Evolutionary conservation across 1,140 invertebrate genomes (phyloP).

Genomic region (Orussus abietinus): DNA sequence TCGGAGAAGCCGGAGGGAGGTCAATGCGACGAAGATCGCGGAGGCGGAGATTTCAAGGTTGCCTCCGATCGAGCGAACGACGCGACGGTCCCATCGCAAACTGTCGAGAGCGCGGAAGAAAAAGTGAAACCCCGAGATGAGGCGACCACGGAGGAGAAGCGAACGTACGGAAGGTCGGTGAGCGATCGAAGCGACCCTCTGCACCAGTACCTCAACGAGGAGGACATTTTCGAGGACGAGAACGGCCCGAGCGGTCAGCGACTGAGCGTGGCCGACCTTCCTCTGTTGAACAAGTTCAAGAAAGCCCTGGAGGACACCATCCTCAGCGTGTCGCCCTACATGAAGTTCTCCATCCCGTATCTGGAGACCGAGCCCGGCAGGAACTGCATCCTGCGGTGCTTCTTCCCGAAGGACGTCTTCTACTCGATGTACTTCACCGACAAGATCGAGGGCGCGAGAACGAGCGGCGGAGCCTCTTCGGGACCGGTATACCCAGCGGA

Average conservation of each 20-base stretch:
- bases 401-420: slow-evolving; percentile 78
- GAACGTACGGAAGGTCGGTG: slow-evolving; percentile 56
- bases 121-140: slow-evolving; percentile 33
- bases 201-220: slow-evolving; percentile 61
- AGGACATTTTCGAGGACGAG: slow-evolving; percentile 61
- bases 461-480: slow-evolving; percentile 14
- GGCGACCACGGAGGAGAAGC: slow-evolving; percentile 50
- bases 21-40: too few relatives aligned
- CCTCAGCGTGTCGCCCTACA: slow-evolving; percentile 82
- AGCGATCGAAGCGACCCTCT: slow-evolving; percentile 76
- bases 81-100: too few relatives aligned
- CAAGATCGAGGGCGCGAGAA: slow-evolving; percentile 34
- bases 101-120: slow-evolving; percentile 13
- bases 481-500: slow-evolving; percentile 20
- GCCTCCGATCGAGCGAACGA: too few relatives aligned
- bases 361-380: slow-evolving; percentile 80
- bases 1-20: too few relatives aligned
- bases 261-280: slow-evolving; percentile 58
- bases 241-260: slow-evolving; percentile 43
- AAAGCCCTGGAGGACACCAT: slow-evolving; percentile 70
- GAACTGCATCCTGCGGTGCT: slow-evolving; percentile 70
- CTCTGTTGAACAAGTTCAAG: slow-evolving; percentile 67
- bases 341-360: slow-evolving; percentile 82
- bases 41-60: too few relatives aligned
- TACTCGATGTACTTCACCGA: slow-evolving; percentile 61